Evolutionary conservation across 2,113 vertebrate species (phyloP).

Genomic region (Pygoscelis adeliae): DNA sequence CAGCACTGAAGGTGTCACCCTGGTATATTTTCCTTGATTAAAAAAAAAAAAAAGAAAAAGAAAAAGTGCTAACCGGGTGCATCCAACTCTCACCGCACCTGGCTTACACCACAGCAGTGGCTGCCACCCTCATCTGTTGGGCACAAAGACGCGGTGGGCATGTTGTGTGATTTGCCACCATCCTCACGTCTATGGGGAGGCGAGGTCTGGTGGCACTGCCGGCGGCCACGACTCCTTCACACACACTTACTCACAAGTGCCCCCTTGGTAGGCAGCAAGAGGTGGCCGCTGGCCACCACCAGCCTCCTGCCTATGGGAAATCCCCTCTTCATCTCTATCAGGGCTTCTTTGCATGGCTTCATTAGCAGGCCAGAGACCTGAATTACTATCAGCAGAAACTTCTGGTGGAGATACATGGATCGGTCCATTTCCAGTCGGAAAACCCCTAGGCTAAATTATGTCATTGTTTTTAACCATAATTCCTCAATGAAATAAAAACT

Average conservation of each 20-base stretch:
- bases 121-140: not conserved
- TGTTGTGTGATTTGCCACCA: not conserved
- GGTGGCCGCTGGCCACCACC: not conserved
- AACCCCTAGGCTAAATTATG: not conserved
- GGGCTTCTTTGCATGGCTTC: not conserved
- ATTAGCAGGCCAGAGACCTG: not conserved
- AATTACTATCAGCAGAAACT: not conserved
- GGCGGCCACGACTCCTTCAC: rapidly evolving
- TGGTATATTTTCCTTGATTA: not conserved
- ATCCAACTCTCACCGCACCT: not conserved
- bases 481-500: not conserved
- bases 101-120: not conserved
- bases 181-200: not conserved
- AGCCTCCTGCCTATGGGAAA: not conserved
- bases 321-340: not conserved
- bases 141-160: rapidly evolving
- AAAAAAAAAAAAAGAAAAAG: not conserved
- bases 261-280: not conserved
- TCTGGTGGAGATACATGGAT: not conserved
- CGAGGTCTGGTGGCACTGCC: not conserved
- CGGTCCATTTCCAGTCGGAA: not conserved
- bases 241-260: not conserved
- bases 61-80: not conserved
- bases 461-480: not conserved
- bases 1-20: not conserved